These are phyloP conservation scores for Aselliscus stoliczkanus DNA, from an alignment of 2,797 vertebrate species.

Conservation along the genomic window DNA sequence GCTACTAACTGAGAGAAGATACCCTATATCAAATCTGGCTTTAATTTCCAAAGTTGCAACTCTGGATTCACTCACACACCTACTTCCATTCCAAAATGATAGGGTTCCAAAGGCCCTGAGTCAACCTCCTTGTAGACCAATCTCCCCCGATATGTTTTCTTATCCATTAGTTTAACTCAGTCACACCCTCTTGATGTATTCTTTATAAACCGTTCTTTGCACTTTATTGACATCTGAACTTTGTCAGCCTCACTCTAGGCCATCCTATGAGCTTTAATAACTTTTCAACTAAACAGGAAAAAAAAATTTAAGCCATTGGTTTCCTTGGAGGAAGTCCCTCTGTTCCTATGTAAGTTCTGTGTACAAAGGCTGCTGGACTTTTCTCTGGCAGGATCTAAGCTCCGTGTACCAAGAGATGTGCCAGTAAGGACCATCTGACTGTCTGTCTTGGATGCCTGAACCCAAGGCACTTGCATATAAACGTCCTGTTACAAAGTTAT, in stretches of 20 bases:
- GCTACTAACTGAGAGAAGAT: not conserved
- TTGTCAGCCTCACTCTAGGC: not conserved
- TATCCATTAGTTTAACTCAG: not conserved
- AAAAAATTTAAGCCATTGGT: not conserved
- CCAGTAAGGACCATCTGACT: not conserved
- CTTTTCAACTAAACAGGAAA: not conserved
- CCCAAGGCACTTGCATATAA: not conserved
- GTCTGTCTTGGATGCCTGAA: not conserved
- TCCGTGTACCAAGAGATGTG: not conserved
- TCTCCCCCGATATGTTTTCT: not conserved
- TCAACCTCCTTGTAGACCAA: not conserved
- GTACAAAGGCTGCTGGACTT: not conserved
- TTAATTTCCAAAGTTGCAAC: not conserved
- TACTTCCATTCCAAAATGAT: not conserved
- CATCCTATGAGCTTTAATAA: not conserved
- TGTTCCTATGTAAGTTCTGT: not conserved
- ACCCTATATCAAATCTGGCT: not conserved
- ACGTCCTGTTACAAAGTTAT: not conserved
- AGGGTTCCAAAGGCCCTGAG: not conserved
- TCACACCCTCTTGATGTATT: not conserved
- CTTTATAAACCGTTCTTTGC: not conserved
- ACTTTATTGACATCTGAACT: not conserved
- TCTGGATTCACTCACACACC: not conserved
- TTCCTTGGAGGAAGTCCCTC: not conserved
- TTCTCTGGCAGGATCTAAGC: not conserved